These are phyloP conservation scores for Karalla daura DNA, from an alignment of 2,797 vertebrate species.

Conservation along the genomic window DNA sequence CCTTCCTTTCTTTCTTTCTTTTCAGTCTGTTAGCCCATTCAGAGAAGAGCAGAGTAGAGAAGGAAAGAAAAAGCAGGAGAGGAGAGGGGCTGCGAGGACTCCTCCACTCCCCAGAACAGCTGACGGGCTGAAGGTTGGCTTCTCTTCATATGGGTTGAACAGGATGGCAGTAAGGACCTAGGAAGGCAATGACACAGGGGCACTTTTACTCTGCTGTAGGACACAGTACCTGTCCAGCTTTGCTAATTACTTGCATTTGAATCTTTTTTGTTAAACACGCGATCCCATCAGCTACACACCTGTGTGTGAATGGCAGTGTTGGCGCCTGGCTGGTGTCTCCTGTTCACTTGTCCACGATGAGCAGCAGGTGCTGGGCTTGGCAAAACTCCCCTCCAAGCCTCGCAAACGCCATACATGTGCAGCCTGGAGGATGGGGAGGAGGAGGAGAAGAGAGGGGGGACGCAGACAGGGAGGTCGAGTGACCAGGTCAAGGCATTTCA, in stretches of 20 bases:
- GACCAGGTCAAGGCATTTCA: background rate
- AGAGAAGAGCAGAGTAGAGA: conserved; percentile 39
- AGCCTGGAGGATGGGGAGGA: conserved; percentile 85
- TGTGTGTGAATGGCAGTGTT: conserved; percentile 69
- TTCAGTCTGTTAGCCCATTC: conserved; percentile 71
- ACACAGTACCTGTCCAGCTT: too few relatives aligned
- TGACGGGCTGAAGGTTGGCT: conserved; percentile 62
- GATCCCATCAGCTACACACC: conserved; percentile 34
- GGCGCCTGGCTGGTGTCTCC: conserved; percentile 63
- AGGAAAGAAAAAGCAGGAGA: conserved; percentile 36
- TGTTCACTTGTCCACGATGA: conserved; percentile 94
- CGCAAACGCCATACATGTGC: conserved; percentile 99
- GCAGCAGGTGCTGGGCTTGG: conserved; percentile 97
- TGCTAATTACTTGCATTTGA: too few relatives aligned
- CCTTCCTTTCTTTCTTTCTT: conserved; percentile 31
- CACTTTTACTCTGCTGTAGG: background rate
- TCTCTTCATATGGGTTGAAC: conserved; percentile 76
- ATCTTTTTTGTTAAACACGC: background rate
- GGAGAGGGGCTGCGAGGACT: conserved; percentile 45
- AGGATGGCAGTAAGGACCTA: conserved; percentile 72
- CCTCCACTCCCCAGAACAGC: conserved; percentile 60
- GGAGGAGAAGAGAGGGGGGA: conserved; percentile 36
- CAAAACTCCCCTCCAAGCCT: conserved; percentile 96
- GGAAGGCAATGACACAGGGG: conserved; percentile 9
- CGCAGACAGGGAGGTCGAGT: too few relatives aligned